Evolutionary conservation across 2,797 vertebrate species (phyloP).

Genomic region (Eupleurogrammus muticus): DNA sequence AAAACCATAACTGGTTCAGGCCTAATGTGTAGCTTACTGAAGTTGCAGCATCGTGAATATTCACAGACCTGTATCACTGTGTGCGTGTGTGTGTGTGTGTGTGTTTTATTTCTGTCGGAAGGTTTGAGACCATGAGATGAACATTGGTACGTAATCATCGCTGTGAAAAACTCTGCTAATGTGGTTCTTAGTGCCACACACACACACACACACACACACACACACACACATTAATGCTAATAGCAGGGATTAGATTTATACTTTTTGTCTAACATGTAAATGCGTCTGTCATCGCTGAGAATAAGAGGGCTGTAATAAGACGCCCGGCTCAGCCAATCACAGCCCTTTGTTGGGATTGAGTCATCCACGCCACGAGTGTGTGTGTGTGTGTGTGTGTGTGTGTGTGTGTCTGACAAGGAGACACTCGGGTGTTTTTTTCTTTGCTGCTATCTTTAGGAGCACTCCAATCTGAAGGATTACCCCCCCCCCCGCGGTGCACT

Average conservation of each 20-base stretch:
- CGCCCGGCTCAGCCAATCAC: slow-evolving; percentile 76
- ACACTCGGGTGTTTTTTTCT: slow-evolving; percentile 70
- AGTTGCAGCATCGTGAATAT: slow-evolving; percentile 15
- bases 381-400: too few species aligned
- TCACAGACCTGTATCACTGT: slow-evolving; percentile 7
- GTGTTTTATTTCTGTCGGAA: slow-evolving; percentile 54
- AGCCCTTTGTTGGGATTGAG: slow-evolving; percentile 78
- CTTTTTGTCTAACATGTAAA: slow-evolving; percentile 79
- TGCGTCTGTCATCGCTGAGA: slow-evolving; percentile 69
- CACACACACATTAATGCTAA: slow-evolving; percentile 68
- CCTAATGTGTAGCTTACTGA: too few species aligned
- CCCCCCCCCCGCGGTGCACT: slow-evolving; percentile 64
- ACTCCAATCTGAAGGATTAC: slow-evolving; percentile 72
- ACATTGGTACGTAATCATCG: slow-evolving; percentile 71
- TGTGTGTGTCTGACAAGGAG: too few species aligned
- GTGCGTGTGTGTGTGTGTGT: slow-evolving; percentile 30
- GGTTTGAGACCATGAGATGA: slow-evolving; percentile 61
- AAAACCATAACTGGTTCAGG: too few species aligned
- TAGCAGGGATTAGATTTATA: slow-evolving; percentile 75
- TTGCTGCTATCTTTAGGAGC: slow-evolving; percentile 74
- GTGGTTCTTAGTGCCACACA: slow-evolving; percentile 45
- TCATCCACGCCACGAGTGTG: slow-evolving; percentile 71
- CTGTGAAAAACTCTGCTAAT: slow-evolving; percentile 60
- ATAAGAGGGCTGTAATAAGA: slow-evolving; percentile 72
- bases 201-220: slow-evolving; percentile 32